Conservation (phyloP, 2,797 vertebrate genomes). For the Tarsius wallacei region DNA sequence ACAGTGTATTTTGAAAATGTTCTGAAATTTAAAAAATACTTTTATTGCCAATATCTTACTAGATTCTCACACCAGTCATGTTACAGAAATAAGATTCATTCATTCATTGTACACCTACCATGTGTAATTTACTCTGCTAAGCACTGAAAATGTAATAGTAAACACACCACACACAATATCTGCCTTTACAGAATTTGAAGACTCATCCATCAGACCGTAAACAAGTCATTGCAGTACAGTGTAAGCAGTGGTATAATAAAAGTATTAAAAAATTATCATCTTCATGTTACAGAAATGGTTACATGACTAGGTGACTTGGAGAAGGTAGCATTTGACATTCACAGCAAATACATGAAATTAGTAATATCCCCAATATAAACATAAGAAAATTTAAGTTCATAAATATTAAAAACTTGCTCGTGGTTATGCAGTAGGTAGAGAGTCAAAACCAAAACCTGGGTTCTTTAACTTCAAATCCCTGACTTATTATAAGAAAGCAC, state of each 20-base stretch:
- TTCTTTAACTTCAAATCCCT: constrained; percentile 4
- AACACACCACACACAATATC: constrained; percentile 1
- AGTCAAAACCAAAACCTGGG: neutral
- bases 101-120: constrained; percentile 37
- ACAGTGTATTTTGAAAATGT: constrained; percentile 8
- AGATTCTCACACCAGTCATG: constrained; percentile 24
- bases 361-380: neutral
- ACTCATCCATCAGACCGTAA: neutral
- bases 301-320: neutral
- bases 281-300: constrained; percentile 13
- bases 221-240: constrained; percentile 42
- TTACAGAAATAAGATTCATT: constrained; percentile 50
- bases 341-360: neutral
- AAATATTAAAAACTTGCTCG: constrained; percentile 15
- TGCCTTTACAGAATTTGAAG: constrained; percentile 40
- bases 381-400: neutral
- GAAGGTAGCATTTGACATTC: neutral
- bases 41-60: constrained; percentile 48
- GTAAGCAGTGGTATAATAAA: constrained; percentile 64
- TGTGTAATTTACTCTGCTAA: constrained; percentile 58
- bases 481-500: neutral
- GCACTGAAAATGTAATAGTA: constrained; percentile 37
- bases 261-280: neutral
- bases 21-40: constrained; percentile 41
- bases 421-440: neutral